phyloP scores from a whole-genome alignment of 1,140 invertebrate genomes.

The Trinorchestia longiramus region DNA sequence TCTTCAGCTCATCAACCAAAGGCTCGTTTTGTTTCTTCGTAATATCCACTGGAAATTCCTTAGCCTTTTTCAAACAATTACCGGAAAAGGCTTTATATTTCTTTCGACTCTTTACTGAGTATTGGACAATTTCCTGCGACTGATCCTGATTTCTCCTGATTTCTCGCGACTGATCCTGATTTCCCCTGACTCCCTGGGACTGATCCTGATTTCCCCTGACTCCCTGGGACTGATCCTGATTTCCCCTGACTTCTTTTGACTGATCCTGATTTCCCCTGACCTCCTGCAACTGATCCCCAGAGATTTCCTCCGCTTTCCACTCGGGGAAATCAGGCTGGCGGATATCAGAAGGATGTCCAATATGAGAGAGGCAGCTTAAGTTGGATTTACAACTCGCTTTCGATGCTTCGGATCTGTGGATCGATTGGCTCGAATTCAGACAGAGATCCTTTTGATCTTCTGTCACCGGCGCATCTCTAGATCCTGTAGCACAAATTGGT shows the following conservation, averaged over 20 bases:
- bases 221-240: neutral
- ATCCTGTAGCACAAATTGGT: neutral
- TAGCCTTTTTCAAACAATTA: neutral
- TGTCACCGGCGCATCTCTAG: neutral
- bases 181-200: neutral
- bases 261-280: neutral
- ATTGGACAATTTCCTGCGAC: too few relatives aligned
- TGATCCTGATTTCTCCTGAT: neutral
- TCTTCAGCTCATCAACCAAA: neutral
- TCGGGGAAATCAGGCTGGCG: neutral
- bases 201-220: neutral
- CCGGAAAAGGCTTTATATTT: neutral
- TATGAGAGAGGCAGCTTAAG: neutral
- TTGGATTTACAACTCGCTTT: too few relatives aligned
- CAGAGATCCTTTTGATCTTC: neutral
- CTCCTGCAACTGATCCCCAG: neutral
- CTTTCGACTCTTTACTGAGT: too few relatives aligned
- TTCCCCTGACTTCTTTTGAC: neutral
- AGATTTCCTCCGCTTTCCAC: neutral
- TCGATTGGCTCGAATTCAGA: neutral
- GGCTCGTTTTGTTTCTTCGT: neutral
- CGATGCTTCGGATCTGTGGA: neutral
- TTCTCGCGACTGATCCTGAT: neutral
- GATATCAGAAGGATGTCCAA: neutral
- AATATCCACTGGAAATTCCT: neutral